A percentile compares a stretch with the other conserved stretches of the same genome.
Evolutionary conservation across 2,888 invertebrate species (phyloP).

Genomic region (Caenorhabditis sp.): DNA sequence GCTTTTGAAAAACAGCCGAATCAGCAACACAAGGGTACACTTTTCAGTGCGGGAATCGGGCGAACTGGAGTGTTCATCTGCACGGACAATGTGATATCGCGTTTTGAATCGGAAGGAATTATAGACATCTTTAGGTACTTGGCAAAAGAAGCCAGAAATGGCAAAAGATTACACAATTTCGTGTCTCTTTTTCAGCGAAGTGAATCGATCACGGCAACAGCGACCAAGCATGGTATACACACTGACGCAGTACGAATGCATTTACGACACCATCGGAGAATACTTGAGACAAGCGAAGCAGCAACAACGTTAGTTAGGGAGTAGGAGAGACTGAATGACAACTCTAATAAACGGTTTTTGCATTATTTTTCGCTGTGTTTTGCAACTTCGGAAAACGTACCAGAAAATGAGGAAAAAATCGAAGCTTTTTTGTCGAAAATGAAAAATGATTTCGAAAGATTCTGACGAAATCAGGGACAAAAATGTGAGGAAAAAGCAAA

Average conservation of each 20-base stretch:
- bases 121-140: slow-evolving; percentile 62
- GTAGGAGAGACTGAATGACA: neutral
- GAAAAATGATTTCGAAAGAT: too few relatives aligned
- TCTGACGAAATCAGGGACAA: too few relatives aligned
- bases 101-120: slow-evolving; percentile 56
- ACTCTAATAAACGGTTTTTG: slow-evolving; percentile 9
- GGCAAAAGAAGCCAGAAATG: too few relatives aligned
- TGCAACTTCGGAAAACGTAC: too few relatives aligned
- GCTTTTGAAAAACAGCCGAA: too few relatives aligned
- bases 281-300: slow-evolving; percentile 35
- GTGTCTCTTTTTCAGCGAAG: slow-evolving; percentile 42
- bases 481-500: too few relatives aligned
- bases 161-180: slow-evolving; percentile 3
- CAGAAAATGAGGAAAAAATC: too few relatives aligned
- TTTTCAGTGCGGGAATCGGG: slow-evolving; percentile 76
- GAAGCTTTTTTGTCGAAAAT: neutral
- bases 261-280: slow-evolving; percentile 52
- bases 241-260: slow-evolving; percentile 51
- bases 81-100: slow-evolving; percentile 50
- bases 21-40: too few relatives aligned
- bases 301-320: neutral
- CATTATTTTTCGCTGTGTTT: neutral
- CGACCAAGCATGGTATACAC: slow-evolving; percentile 55
- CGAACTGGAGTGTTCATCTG: slow-evolving; percentile 76
- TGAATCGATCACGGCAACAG: slow-evolving; percentile 54